A percentile compares a stretch with the other conserved stretches of the same genome.
phyloP scores from a whole-genome alignment of 2,888 invertebrate species.

The Microchrysa polita region DNA sequence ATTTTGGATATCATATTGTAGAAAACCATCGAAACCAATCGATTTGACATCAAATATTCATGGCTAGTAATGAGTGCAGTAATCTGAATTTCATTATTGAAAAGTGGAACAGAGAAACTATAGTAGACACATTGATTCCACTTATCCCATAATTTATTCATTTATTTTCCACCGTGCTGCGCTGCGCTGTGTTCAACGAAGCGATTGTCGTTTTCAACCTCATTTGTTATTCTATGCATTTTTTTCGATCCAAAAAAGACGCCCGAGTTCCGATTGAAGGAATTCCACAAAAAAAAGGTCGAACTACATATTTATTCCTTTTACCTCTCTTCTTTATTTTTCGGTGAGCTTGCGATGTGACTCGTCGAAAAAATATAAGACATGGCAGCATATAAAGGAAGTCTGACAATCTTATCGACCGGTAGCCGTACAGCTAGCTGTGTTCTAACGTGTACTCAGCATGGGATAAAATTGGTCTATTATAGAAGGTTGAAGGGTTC shows the following conservation, averaged over 20 bases:
- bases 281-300: not conserved
- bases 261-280: not conserved
- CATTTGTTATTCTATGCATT: constrained; percentile 5
- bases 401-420: constrained; percentile 25
- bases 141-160: constrained; percentile 43
- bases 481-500: no score
- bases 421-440: not conserved
- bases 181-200: not conserved
- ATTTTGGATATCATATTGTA: constrained; percentile 2
- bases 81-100: constrained; percentile 29
- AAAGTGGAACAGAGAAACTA: constrained; percentile 14
- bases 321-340: not conserved
- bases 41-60: constrained; percentile 27
- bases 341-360: not conserved
- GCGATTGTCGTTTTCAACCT: not conserved
- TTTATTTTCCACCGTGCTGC: constrained; percentile 16
- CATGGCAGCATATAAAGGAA: not conserved
- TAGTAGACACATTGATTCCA: constrained; percentile 31
- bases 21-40: not conserved
- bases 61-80: constrained; percentile 17
- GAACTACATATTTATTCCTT: not conserved
- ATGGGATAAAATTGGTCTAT: no score
- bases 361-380: not conserved
- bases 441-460: no score
- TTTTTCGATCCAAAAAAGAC: not conserved